Evolutionary conservation across 2,797 vertebrate genomes (phyloP).

Genomic region (Thripadectes ignobilis): DNA sequence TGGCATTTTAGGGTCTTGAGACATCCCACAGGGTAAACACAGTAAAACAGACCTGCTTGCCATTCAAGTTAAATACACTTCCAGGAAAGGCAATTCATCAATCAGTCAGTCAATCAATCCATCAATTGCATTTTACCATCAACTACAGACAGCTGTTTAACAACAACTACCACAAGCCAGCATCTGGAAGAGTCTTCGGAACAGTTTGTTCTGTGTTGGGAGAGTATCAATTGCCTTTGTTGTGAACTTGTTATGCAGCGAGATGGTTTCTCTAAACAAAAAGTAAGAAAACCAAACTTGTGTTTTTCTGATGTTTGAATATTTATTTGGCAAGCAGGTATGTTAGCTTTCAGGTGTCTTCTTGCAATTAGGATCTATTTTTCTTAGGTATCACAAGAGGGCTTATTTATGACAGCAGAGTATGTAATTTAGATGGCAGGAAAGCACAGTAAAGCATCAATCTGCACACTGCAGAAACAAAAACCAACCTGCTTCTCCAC

Average conservation of each 20-base stretch:
- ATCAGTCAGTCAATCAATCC: neutral
- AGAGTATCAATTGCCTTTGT: neutral
- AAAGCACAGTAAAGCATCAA: constrained; percentile 13
- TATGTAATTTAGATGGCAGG: neutral
- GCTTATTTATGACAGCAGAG: constrained; percentile 1
- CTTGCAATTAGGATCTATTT: neutral
- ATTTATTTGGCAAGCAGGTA: neutral
- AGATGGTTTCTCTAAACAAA: neutral
- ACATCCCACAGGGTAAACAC: neutral
- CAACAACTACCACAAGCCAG: neutral
- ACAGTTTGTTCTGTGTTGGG: neutral
- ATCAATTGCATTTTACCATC: neutral
- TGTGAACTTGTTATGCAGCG: neutral
- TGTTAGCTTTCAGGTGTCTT: neutral
- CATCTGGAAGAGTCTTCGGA: neutral
- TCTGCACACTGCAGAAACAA: neutral
- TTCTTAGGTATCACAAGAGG: neutral
- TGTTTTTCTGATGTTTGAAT: neutral
- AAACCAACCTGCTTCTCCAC: neutral
- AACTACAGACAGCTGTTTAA: neutral
- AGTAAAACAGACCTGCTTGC: neutral
- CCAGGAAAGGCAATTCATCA: neutral
- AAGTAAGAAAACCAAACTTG: neutral
- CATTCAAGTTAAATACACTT: neutral
- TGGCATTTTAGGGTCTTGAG: neutral